Evolutionary conservation across 2,113 vertebrate species (phyloP), one percentile per base, ranked within the genome.

Genomic region (Alouatta palliata): DNA sequence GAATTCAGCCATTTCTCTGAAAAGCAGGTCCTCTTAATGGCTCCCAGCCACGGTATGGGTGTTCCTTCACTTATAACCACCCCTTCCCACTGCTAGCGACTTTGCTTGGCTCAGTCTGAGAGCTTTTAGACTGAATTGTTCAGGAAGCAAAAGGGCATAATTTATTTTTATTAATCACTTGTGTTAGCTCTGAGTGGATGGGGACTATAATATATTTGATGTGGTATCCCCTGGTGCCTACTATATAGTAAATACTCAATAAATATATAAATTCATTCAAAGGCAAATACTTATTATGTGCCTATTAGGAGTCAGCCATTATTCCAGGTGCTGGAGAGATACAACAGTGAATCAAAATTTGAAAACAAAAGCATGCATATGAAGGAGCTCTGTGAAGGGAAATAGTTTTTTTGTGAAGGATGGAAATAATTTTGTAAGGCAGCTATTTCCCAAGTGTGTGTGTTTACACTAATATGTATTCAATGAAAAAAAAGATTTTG

Each of bases 121-220:
- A 49, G 20, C 30, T 88, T 87, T 94, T 80, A 17, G 77, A 82
- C 76, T 23, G 30, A 80, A 45, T 68, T 87, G 32, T 85, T 90
- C 27, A 93, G 66, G 45, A 94, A 94, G 43, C 80, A 35, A 49
- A 89, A 95, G 37, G 47, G 11, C 49, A 71, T 9, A 8, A n/a
- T 76, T 89, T 90, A 47, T 89, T 93, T 87, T 89, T 40, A 94
- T 94, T 95, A 79, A 90, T 92, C 75, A 79, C 25, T 70, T 75
- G 6, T 0, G 5, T 86, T 92, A 92, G 20, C 35, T 70, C 32
- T 83, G 14, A 81, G 35, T 90, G 52, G 20, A 25, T 79, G 30
- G 40, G 47, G 5, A 37, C 35, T 94, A 8, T 77, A 76, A 58
- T 20, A 49, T 80, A 85, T 71, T 93, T 83, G 56, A 75, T 92